Conservation (phyloP, 2,888 invertebrate species). For the Chironomus tentans region DNA sequence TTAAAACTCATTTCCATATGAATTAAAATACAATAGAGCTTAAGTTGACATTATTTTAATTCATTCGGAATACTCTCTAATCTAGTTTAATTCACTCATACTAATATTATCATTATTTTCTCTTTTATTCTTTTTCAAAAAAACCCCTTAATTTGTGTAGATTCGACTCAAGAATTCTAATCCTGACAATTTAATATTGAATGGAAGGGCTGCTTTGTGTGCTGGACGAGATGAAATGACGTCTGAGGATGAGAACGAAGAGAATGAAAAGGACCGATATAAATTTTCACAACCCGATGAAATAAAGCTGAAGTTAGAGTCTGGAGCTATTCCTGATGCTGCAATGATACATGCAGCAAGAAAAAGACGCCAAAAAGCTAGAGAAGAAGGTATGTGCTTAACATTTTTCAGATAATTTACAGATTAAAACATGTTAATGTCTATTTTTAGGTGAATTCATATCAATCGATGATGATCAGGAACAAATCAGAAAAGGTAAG, state of each 20-base stretch:
- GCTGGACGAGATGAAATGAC: constrained; percentile 61
- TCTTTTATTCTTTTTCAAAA: background rate
- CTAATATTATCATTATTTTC: background rate
- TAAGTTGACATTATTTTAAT: too few relatives aligned
- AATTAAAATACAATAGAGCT: too few relatives aligned
- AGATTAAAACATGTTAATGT: background rate
- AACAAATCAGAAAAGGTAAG: constrained; percentile 43
- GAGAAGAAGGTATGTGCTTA: constrained; percentile 57
- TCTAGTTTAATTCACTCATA: background rate
- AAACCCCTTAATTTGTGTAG: constrained; percentile 33
- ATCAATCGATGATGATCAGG: constrained; percentile 46
- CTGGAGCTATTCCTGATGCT: constrained; percentile 93
- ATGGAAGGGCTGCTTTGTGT: constrained; percentile 73
- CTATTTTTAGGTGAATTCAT: constrained; percentile 46
- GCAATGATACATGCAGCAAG: constrained; percentile 95
- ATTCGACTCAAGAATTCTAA: constrained; percentile 50
- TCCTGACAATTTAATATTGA: constrained; percentile 56
- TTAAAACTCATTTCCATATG: too few relatives aligned
- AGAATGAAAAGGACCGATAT: constrained; percentile 38
- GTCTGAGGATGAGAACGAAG: constrained; percentile 52
- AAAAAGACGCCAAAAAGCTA: constrained; percentile 86
- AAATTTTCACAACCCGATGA: constrained; percentile 58
- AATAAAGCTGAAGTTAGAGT: constrained; percentile 70
- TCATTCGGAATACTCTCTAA: too few relatives aligned
- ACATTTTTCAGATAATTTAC: too few relatives aligned